These are phyloP conservation scores for Mionectes olivaceus DNA, from an alignment of 2,797 vertebrate species.

Conservation along the genomic window DNA sequence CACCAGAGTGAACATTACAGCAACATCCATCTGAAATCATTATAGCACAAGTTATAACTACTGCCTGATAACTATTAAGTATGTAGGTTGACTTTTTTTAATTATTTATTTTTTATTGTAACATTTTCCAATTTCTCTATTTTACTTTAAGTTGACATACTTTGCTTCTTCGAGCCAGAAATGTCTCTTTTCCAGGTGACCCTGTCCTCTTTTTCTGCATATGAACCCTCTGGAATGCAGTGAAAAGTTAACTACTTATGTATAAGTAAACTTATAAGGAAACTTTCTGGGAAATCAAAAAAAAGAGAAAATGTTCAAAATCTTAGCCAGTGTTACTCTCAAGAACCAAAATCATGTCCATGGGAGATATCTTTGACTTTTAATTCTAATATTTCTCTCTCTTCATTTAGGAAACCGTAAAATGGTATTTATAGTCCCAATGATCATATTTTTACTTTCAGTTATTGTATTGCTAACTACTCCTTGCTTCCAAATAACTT, in stretches of 20 bases:
- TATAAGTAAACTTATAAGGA: not conserved
- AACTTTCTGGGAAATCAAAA: not conserved
- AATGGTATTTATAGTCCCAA: not conserved
- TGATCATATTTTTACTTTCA: not conserved
- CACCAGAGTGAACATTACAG: constrained; percentile 44
- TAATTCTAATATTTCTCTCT: not conserved
- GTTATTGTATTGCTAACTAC: not conserved
- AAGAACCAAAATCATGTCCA: not conserved
- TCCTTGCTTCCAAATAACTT: not conserved
- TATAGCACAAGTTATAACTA: constrained; percentile 46
- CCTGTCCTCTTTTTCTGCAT: constrained; percentile 11
- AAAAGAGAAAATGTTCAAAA: not conserved
- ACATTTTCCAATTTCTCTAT: constrained; percentile 28
- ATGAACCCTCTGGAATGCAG: not conserved
- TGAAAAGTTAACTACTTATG: not conserved
- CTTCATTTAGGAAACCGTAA: not conserved
- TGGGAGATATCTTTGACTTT: not conserved
- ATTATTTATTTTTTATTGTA: not conserved
- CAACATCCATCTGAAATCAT: constrained; percentile 53
- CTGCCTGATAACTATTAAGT: constrained; percentile 13
- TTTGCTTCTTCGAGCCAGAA: constrained; percentile 34
- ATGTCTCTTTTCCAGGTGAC: constrained; percentile 15
- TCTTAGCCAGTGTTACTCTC: not conserved
- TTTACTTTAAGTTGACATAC: constrained; percentile 25
- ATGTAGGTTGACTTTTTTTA: not conserved